These are phyloP conservation scores for Phaonia tiefii DNA, from an alignment of 2,888 invertebrate genomes.

Conservation along the genomic window DNA sequence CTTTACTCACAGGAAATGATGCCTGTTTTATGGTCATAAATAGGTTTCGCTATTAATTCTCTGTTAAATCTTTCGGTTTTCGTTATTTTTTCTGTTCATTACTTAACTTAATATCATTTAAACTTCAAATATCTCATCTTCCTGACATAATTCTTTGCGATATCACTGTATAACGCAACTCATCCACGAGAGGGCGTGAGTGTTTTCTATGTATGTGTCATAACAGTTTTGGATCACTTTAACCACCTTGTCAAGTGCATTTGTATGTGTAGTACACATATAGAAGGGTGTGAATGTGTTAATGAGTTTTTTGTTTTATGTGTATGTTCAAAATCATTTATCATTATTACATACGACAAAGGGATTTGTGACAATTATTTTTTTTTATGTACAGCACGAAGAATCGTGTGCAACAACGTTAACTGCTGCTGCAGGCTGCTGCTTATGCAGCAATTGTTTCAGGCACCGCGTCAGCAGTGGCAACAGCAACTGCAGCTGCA, in stretches of 20 bases:
- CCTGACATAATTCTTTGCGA: too few species aligned
- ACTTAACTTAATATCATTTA: too few species aligned
- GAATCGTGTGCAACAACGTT: constrained; percentile 22
- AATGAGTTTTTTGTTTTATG: constrained; percentile 31
- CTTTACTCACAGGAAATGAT: too few species aligned
- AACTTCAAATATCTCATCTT: too few species aligned
- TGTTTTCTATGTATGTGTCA: constrained; percentile 27
- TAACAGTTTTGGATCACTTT: constrained; percentile 24
- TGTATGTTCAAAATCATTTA: constrained; percentile 54
- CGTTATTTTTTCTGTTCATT: too few species aligned
- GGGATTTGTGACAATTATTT: constrained; percentile 65
- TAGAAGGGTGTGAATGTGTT: constrained; percentile 32
- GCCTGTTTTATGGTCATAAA: too few species aligned
- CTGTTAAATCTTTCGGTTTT: too few species aligned
- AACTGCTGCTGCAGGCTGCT: constrained; percentile 58
- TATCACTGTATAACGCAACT: too few species aligned
- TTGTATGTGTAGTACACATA: constrained; percentile 1
- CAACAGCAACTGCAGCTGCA: constrained; percentile 39
- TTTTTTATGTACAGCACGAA: constrained; percentile 7
- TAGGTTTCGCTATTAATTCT: too few species aligned
- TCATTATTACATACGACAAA: constrained; percentile 64
- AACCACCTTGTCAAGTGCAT: constrained; percentile 21
- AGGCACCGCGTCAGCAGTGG: background rate
- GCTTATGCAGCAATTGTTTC: constrained; percentile 42
- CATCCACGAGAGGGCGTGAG: too few species aligned